Conservation (phyloP, 2,113 vertebrate species). For the Amphiprion ocellaris region DNA sequence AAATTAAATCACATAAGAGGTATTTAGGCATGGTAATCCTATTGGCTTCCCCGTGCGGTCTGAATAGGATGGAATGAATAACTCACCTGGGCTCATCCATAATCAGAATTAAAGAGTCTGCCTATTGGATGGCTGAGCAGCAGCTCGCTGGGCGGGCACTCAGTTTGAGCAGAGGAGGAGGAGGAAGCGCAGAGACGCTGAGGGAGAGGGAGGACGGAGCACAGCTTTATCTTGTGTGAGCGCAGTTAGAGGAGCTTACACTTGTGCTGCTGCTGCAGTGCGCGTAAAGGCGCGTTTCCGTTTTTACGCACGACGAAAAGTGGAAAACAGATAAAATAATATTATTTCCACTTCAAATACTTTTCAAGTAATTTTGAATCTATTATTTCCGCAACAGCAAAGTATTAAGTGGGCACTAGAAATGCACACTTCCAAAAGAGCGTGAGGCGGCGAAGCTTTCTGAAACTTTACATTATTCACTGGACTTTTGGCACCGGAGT, state of each 20-base stretch:
- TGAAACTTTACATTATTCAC: constrained; percentile 22
- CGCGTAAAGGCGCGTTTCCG: constrained; percentile 48
- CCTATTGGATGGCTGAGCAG: constrained; percentile 45
- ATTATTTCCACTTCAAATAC: background rate
- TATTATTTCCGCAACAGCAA: background rate
- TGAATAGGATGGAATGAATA: constrained; percentile 14
- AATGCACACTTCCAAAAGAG: background rate
- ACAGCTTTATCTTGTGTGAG: background rate
- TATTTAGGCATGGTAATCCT: constrained; percentile 34
- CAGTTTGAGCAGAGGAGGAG: constrained; percentile 36
- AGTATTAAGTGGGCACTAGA: background rate
- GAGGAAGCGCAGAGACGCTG: constrained; percentile 13
- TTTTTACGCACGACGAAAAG: constrained; percentile 57
- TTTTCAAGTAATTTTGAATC: background rate
- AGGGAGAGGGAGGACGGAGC: constrained; percentile 11
- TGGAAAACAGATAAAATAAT: background rate
- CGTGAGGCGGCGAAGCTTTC: background rate
- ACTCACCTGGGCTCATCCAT: constrained; percentile 52
- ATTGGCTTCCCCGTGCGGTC: background rate
- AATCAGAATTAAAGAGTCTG: constrained; percentile 44
- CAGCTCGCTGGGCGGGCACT: constrained; percentile 23
- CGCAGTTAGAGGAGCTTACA: background rate
- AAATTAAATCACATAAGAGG: constrained; percentile 20
- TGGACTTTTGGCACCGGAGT: background rate
- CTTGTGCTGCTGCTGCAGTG: background rate